A percentile compares a stretch with the other conserved stretches of the same genome.
Conservation (phyloP, 2,113 vertebrate genomes). For the rabbit (Oryctolagus cuniculus) region DNA sequence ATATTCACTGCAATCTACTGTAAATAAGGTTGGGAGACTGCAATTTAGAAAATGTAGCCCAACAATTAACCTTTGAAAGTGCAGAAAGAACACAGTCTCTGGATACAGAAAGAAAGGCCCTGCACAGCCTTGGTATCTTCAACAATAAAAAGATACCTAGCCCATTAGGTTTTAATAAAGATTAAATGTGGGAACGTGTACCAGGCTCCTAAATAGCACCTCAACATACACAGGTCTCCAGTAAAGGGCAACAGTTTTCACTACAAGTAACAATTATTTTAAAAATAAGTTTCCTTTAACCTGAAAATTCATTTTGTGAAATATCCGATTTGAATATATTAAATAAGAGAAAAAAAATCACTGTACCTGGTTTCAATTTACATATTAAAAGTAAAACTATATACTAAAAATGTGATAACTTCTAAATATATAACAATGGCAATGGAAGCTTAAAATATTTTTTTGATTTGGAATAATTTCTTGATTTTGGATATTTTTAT, state of each 20-base stretch:
- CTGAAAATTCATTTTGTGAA: conserved; percentile 38
- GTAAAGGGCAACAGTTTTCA: not conserved
- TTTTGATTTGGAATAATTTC: conserved; percentile 38
- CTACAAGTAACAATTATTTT: not conserved
- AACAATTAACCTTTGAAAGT: not conserved
- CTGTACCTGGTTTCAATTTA: conserved; percentile 44
- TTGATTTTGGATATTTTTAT: conserved; percentile 25
- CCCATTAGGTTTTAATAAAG: not conserved
- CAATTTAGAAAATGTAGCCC: not conserved
- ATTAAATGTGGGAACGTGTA: not conserved
- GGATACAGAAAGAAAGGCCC: not conserved
- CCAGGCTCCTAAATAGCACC: not conserved
- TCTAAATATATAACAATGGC: conserved; percentile 51
- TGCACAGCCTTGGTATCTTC: not conserved
- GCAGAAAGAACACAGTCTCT: not conserved
- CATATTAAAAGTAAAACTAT: conserved; percentile 30
- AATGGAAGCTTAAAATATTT: conserved; percentile 24
- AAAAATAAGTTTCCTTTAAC: conserved; percentile 32
- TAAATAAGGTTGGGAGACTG: not conserved
- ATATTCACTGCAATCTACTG: not conserved
- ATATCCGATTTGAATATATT: not conserved
- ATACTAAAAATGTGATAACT: not conserved
- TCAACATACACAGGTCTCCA: not conserved
- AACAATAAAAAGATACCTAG: not conserved
- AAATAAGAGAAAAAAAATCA: conserved; percentile 19